Conservation (phyloP, 2,797 vertebrate species). For the Australoheros facetus region DNA sequence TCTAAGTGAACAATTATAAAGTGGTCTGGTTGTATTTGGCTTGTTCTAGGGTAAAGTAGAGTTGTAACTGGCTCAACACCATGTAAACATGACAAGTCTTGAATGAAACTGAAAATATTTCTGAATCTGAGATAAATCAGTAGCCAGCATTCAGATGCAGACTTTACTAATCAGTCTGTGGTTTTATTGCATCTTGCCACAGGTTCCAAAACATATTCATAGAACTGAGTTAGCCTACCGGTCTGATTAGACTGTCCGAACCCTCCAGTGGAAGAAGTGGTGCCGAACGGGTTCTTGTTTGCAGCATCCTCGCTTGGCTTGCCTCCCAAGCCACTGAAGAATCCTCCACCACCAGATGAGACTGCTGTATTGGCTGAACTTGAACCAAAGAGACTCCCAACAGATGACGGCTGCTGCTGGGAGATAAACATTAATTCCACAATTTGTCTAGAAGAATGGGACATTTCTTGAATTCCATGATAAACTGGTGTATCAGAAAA, state of each 20-base stretch:
- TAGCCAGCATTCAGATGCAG: not conserved
- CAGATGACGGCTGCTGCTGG: slow-evolving; percentile 76
- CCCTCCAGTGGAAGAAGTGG: slow-evolving; percentile 76
- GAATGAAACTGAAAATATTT: not conserved
- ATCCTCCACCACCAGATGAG: slow-evolving; percentile 79
- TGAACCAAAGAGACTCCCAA: slow-evolving; percentile 86
- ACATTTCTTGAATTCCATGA: not conserved
- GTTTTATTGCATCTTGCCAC: not conserved
- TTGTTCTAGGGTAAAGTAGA: not conserved
- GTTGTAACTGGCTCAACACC: not conserved
- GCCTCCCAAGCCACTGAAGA: slow-evolving; percentile 95
- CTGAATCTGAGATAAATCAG: not conserved
- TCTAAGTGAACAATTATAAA: not conserved
- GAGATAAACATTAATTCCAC: not conserved
- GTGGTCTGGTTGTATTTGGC: not conserved
- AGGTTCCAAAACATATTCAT: not conserved
- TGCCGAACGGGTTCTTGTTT: slow-evolving; percentile 95
- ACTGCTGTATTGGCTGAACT: slow-evolving; percentile 66
- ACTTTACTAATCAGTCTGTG: not conserved
- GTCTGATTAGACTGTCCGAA: slow-evolving; percentile 83
- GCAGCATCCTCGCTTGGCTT: slow-evolving; percentile 96
- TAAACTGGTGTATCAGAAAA: not conserved
- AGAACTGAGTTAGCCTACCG: slow-evolving; percentile 54
- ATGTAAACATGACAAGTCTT: not conserved
- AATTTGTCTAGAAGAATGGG: not conserved